Conservation (phyloP, 2,113 vertebrate genomes). For the Taxidea taxus region DNA sequence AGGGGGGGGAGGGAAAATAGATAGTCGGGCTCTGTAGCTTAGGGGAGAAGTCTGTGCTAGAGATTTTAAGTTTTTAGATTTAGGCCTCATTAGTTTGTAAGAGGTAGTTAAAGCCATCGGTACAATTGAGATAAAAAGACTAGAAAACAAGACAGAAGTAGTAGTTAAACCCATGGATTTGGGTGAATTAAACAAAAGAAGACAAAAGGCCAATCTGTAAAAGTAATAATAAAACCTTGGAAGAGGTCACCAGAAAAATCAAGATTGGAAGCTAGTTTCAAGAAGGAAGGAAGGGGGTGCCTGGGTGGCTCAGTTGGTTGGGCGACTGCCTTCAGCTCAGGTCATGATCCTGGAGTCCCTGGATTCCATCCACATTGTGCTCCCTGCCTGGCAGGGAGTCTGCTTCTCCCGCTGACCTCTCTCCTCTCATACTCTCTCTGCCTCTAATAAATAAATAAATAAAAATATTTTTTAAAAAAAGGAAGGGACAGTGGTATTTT, state of each 20-base stretch:
- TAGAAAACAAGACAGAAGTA: background rate
- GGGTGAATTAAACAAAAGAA: background rate
- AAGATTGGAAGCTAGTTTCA: conserved; percentile 28
- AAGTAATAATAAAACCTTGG: background rate
- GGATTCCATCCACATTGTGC: too few species aligned
- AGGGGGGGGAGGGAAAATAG: background rate
- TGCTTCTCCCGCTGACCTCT: too few species aligned
- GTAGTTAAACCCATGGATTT: background rate
- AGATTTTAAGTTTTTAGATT: conserved; percentile 1
- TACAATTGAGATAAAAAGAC: background rate
- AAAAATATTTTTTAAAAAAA: too few species aligned
- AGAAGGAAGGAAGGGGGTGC: background rate
- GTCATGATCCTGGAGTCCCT: too few species aligned
- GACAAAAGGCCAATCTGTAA: background rate
- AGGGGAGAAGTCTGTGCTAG: background rate
- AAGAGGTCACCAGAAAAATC: background rate
- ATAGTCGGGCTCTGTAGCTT: background rate
- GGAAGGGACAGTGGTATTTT: background rate
- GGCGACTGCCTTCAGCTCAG: too few species aligned
- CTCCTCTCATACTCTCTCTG: too few species aligned
- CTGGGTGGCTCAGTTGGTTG: too few species aligned
- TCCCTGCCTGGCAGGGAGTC: too few species aligned
- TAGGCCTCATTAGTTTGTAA: background rate
- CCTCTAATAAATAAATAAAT: too few species aligned
- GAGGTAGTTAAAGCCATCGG: background rate